These are phyloP conservation scores for Siderastrea siderea DNA, from an alignment of 92 coral and sea anemone species.

Conservation along the genomic window DNA sequence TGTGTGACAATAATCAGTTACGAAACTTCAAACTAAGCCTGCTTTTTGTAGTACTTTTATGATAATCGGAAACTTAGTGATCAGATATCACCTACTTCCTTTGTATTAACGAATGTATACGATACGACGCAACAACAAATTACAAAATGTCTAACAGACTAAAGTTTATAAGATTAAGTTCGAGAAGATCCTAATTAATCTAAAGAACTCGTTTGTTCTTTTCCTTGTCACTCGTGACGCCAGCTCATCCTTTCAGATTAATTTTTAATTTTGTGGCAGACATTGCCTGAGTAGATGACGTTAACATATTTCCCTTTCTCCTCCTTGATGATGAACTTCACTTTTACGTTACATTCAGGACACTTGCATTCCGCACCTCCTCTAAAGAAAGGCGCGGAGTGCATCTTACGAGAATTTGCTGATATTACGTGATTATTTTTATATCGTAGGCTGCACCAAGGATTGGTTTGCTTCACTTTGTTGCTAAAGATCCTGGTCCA, in stretches of 20 bases:
- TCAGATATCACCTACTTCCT: too few relatives aligned
- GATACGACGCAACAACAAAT: too few relatives aligned
- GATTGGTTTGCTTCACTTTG: constrained; percentile 51
- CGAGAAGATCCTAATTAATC: not conserved
- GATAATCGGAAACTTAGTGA: too few relatives aligned
- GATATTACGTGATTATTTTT: constrained; percentile 54
- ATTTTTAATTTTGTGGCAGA: constrained; percentile 22
- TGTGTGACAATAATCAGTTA: too few relatives aligned
- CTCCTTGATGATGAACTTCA: constrained; percentile 36
- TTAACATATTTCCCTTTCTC: constrained; percentile 47
- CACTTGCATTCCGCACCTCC: constrained; percentile 58
- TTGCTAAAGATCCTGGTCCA: constrained; percentile 42
- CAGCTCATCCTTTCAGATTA: constrained; percentile 11
- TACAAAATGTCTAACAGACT: too few relatives aligned
- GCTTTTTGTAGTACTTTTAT: too few relatives aligned
- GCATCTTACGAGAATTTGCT: constrained; percentile 49
- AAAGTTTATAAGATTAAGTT: too few relatives aligned
- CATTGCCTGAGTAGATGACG: constrained; percentile 32
- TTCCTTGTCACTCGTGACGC: not conserved
- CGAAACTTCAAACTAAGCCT: too few relatives aligned
- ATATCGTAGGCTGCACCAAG: constrained; percentile 55
- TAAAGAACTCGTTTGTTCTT: constrained; percentile 10
- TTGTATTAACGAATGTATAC: too few relatives aligned
- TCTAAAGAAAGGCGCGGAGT: constrained; percentile 53
- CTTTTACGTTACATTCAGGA: constrained; percentile 50